Conservation (phyloP, 2,113 vertebrate species). For the Penelope pileata region DNA sequence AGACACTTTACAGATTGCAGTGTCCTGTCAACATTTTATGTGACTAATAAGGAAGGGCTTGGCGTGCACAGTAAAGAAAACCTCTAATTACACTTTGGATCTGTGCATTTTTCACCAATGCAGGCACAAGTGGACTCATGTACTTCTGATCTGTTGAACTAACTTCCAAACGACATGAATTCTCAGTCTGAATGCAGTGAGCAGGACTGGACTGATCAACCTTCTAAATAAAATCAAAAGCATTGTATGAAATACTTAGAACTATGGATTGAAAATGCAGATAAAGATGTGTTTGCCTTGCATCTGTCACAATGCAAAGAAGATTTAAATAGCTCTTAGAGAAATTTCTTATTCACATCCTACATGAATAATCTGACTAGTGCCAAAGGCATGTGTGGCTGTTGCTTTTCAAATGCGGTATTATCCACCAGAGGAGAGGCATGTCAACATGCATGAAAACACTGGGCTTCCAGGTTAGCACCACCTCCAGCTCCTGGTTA, state of each 20-base stretch:
- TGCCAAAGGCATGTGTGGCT: neutral
- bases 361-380: neutral
- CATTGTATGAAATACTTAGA: neutral
- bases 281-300: neutral
- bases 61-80: neutral
- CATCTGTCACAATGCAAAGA: neutral
- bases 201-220: neutral
- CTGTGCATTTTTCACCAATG: neutral
- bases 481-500: neutral
- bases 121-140: neutral
- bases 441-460: neutral
- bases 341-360: neutral
- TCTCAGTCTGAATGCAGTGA: neutral
- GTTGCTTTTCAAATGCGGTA: neutral
- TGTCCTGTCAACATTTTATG: neutral
- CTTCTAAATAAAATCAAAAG: neutral
- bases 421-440: neutral
- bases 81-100: conserved; percentile 34
- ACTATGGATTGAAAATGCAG: neutral
- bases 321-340: neutral
- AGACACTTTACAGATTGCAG: neutral
- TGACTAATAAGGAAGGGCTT: conserved; percentile 48
- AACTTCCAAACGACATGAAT: neutral
- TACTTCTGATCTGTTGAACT: neutral
- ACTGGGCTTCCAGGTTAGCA: neutral